A percentile compares a stretch with the other conserved stretches of the same genome.
These are phyloP conservation scores for Scortum barcoo DNA, from an alignment of 2,113 vertebrate genomes.

Conservation along the genomic window DNA sequence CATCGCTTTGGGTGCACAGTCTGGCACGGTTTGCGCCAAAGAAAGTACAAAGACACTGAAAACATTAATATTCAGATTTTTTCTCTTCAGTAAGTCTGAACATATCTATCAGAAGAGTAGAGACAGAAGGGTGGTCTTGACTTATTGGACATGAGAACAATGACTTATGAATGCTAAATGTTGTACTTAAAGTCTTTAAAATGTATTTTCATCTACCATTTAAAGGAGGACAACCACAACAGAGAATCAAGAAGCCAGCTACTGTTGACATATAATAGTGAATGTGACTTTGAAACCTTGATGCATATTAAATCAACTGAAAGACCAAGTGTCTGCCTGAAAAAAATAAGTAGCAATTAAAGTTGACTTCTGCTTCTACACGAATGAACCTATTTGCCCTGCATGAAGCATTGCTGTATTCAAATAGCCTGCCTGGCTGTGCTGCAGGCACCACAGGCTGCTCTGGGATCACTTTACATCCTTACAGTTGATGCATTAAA, in stretches of 20 bases:
- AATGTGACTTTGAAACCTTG: not conserved
- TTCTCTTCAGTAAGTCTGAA: not conserved
- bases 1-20: not conserved
- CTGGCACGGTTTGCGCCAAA: not conserved
- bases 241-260: not conserved
- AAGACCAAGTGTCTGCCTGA: slow-evolving; percentile 10
- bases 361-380: slow-evolving; percentile 42
- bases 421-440: slow-evolving; percentile 26
- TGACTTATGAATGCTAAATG: not conserved
- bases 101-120: not conserved
- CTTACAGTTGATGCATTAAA: slow-evolving; percentile 34
- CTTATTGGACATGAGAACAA: no score
- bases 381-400: slow-evolving; percentile 31
- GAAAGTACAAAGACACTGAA: not conserved
- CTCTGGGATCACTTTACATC: slow-evolving; percentile 31
- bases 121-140: not conserved
- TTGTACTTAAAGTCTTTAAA: no score
- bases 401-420: slow-evolving; percentile 21
- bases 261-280: not conserved
- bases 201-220: not conserved
- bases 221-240: not conserved
- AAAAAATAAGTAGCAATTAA: slow-evolving; percentile 30
- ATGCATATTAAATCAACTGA: slow-evolving; percentile 12
- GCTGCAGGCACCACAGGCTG: slow-evolving; percentile 42
- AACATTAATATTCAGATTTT: not conserved